Evolutionary conservation across 2,113 vertebrate species (phyloP).

Genomic region (Centropus bengalensis): DNA sequence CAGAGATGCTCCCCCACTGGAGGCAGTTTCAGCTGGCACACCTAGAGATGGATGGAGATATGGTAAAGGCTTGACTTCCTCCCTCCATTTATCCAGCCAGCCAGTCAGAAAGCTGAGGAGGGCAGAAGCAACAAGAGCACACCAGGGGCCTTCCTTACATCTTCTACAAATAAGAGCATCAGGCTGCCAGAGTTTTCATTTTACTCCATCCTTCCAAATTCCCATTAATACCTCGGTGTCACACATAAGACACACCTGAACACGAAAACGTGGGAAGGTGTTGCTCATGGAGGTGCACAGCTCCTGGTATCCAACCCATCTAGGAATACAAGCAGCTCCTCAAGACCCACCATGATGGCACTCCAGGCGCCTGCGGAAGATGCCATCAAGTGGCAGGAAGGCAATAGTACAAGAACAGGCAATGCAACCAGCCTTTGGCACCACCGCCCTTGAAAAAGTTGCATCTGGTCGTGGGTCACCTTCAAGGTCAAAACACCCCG

Average conservation of each 20-base stretch:
- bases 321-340: neutral
- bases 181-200: neutral
- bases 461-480: neutral
- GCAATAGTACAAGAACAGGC: neutral
- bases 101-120: neutral
- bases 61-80: neutral
- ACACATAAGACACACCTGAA: neutral
- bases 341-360: neutral
- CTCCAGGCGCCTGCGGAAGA: constrained; percentile 6
- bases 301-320: neutral
- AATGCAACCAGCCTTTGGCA: neutral
- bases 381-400: neutral
- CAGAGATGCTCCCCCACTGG: neutral
- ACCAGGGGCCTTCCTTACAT: rapidly evolving
- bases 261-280: neutral
- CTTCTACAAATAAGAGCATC: neutral
- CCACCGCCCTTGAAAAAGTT: neutral
- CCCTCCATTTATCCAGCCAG: neutral
- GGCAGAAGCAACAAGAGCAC: neutral
- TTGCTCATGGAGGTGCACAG: neutral
- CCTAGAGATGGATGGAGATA: neutral
- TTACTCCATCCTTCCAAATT: neutral
- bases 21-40: neutral
- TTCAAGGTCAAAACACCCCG: neutral
- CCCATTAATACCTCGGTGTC: neutral